These are phyloP conservation scores for Onychostoma macrolepis DNA, from an alignment of 2,113 vertebrate genomes.

Conservation along the genomic window DNA sequence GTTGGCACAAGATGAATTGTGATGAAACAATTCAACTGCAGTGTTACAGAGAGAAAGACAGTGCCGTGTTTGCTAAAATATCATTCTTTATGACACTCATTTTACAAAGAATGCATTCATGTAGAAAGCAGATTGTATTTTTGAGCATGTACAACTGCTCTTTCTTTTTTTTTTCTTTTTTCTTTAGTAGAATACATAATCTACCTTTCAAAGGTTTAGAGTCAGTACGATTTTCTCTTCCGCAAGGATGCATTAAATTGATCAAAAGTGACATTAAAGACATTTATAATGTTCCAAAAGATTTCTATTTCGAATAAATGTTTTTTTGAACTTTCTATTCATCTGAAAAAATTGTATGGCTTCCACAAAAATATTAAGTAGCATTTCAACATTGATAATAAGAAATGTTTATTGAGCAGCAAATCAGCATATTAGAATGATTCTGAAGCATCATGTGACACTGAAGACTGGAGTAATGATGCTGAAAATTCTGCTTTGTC, in stretches of 20 bases:
- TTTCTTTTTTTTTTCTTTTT: too few species aligned
- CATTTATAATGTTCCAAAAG: background rate
- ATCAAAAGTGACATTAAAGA: background rate
- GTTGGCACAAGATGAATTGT: constrained; percentile 1
- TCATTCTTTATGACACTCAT: background rate
- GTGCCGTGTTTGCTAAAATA: background rate
- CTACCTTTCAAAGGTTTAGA: background rate
- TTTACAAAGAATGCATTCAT: background rate
- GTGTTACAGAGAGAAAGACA: background rate
- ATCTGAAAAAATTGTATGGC: too few species aligned
- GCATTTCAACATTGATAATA: too few species aligned
- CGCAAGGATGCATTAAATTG: background rate
- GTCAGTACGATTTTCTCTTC: background rate
- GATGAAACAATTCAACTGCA: background rate
- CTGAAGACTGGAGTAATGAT: background rate
- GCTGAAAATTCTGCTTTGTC: background rate
- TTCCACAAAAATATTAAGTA: too few species aligned
- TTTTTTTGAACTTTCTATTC: too few species aligned
- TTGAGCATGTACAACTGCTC: background rate
- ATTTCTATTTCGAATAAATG: too few species aligned
- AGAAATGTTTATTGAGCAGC: too few species aligned
- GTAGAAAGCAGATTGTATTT: background rate
- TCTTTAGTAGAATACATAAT: too few species aligned
- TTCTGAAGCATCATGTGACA: background rate
- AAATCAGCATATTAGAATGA: background rate